A percentile compares a stretch with the other conserved stretches of the same genome.
Conservation (phyloP, 2,888 invertebrate genomes). For the Amphipyra berbera region DNA sequence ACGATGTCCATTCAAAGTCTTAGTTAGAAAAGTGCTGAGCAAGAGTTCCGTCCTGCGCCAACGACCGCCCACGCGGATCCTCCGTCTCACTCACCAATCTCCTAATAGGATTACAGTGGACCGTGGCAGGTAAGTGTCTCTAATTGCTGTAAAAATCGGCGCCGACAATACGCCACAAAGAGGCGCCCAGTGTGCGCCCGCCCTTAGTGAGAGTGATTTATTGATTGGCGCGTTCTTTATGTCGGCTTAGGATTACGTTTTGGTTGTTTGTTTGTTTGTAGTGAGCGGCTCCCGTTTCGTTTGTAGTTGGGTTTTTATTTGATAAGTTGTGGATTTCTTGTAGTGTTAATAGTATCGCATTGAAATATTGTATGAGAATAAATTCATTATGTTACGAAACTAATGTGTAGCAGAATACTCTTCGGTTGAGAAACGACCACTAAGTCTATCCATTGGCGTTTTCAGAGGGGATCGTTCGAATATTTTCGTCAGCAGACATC, state of each 20-base stretch:
- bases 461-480: too few species aligned
- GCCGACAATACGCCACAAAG: constrained; percentile 82
- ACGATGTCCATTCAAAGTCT: constrained; percentile 54
- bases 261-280: constrained; percentile 85
- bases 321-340: constrained; percentile 32
- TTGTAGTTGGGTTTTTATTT: constrained; percentile 44
- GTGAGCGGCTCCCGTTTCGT: constrained; percentile 76
- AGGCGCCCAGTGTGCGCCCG: constrained; percentile 79
- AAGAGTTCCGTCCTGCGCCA: constrained; percentile 60
- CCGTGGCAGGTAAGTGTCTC: constrained; percentile 87
- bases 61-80: constrained; percentile 75
- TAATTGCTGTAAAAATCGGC: constrained; percentile 89
- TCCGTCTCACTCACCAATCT: constrained; percentile 66
- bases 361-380: not conserved
- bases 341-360: constrained; percentile 24
- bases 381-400: not conserved
- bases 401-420: too few species aligned
- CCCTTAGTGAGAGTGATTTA: constrained; percentile 87
- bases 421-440: too few species aligned
- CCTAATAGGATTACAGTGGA: constrained; percentile 85
- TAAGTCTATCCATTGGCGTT: too few species aligned
- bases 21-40: constrained; percentile 55
- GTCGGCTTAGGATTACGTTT: constrained; percentile 81
- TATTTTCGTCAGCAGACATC: too few species aligned
- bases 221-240: constrained; percentile 81